Percentiles rank a stretch among this genome's conserved stretches.
Conservation (phyloP, 2,888 invertebrate species). For the Hypercompe scribonia region DNA sequence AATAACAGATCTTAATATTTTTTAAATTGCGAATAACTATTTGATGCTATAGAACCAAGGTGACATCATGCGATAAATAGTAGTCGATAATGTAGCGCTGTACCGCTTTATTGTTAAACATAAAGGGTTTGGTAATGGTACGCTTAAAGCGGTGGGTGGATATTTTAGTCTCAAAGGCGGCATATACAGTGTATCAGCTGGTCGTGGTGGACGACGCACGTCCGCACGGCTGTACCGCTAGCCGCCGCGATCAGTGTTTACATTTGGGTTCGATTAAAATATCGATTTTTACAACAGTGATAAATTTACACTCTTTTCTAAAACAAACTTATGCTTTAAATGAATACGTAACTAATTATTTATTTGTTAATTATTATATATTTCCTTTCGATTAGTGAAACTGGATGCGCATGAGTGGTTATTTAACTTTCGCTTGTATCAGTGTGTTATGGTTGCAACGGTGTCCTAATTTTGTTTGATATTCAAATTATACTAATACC, state of each 20-base stretch:
- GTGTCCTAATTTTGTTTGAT: constrained; percentile 46
- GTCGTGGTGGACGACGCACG: constrained; percentile 67
- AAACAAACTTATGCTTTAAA: constrained; percentile 13
- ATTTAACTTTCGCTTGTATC: constrained; percentile 74
- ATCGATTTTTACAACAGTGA: constrained; percentile 46
- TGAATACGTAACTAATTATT: constrained; percentile 23
- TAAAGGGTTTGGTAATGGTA: constrained; percentile 34
- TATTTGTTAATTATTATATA: constrained; percentile 35
- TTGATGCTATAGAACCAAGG: constrained; percentile 38
- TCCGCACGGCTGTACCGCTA: constrained; percentile 60
- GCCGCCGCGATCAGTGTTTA: constrained; percentile 60
- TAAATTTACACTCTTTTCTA: constrained; percentile 20
- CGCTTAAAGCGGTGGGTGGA: constrained; percentile 62
- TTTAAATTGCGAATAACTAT: constrained; percentile 40
- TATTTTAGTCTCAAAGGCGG: constrained; percentile 60
- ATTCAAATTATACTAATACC: constrained; percentile 31
- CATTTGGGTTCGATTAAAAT: constrained; percentile 37
- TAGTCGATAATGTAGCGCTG: constrained; percentile 51
- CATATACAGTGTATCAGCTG: constrained; percentile 71
- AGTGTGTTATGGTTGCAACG: constrained; percentile 54
- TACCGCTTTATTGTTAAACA: constrained; percentile 41
- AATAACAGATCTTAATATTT: constrained; percentile 34
- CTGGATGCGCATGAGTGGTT: constrained; percentile 77
- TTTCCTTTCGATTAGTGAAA: constrained; percentile 56
- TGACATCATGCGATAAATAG: constrained; percentile 46